A percentile compares a stretch with the other conserved stretches of the same genome.
phyloP scores from a whole-genome alignment of 2,113 vertebrate species.

The Dipodomys spectabilis region DNA sequence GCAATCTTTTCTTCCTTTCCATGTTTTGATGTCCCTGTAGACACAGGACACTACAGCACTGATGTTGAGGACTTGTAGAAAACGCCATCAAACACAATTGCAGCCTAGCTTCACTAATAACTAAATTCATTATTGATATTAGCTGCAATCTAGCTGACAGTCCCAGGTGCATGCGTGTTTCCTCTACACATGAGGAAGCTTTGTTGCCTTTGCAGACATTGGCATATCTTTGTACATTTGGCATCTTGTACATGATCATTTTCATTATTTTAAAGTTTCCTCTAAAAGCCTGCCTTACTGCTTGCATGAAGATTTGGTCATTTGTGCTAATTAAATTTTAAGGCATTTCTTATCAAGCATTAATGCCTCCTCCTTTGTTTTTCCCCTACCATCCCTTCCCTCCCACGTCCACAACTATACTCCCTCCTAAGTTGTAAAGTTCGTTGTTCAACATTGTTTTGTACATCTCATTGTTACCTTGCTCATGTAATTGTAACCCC shows the following conservation, averaged over 20 bases:
- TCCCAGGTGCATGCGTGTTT: background rate
- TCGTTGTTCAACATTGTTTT: too few relatives aligned
- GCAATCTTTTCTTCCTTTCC: background rate
- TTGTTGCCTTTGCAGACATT: background rate
- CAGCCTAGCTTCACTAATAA: background rate
- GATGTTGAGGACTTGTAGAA: background rate
- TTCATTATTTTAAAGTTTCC: conserved; percentile 29
- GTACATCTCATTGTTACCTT: too few relatives aligned
- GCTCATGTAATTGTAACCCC: too few relatives aligned
- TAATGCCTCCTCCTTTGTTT: too few relatives aligned
- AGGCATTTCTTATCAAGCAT: too few relatives aligned
- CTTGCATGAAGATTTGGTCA: conserved; percentile 15
- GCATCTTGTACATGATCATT: background rate
- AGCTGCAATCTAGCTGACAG: rapidly evolving
- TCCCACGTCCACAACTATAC: too few relatives aligned
- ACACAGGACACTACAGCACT: rapidly evolving
- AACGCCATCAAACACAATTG: background rate
- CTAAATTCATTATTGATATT: too few relatives aligned
- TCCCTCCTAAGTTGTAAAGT: too few relatives aligned
- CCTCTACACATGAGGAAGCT: background rate
- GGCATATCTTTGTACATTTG: background rate
- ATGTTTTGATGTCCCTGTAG: background rate
- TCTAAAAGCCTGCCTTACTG: background rate
- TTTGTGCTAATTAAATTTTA: conserved; percentile 11
- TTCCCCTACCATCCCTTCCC: too few relatives aligned